Evolutionary conservation across 2,888 invertebrate genomes (phyloP).

Genomic region (Marasmarcha lunaedactyla): DNA sequence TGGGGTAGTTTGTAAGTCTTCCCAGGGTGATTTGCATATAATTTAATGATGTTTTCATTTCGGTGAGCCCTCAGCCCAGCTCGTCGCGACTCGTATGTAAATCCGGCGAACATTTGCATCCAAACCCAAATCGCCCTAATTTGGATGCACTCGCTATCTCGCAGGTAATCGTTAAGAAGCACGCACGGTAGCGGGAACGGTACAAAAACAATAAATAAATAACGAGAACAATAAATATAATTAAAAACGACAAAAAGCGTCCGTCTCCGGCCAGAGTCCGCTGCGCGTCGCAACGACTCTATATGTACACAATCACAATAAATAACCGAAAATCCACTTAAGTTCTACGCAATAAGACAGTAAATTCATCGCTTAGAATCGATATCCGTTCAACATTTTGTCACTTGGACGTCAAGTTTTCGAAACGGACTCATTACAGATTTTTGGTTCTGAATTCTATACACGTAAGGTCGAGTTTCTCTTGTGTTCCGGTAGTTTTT

Average conservation of each 20-base stretch:
- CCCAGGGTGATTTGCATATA: slow-evolving; percentile 43
- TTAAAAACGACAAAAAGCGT: slow-evolving; percentile 65
- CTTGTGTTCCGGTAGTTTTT: slow-evolving; percentile 24
- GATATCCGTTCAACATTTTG: slow-evolving; percentile 50
- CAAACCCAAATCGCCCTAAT: slow-evolving; percentile 42
- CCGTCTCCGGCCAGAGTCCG: slow-evolving; percentile 57
- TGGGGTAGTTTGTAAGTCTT: slow-evolving; percentile 14
- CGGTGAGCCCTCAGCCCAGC: slow-evolving; percentile 29
- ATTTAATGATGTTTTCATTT: slow-evolving; percentile 54
- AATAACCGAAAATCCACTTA: slow-evolving; percentile 24
- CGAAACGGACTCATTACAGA: slow-evolving; percentile 49
- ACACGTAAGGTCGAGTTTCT: slow-evolving; percentile 34
- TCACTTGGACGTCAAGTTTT: slow-evolving; percentile 51
- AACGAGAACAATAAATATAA: slow-evolving; percentile 67
- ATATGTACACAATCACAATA: slow-evolving; percentile 32
- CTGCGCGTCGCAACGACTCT: slow-evolving; percentile 53
- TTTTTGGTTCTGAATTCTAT: slow-evolving; percentile 41
- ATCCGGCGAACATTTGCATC: slow-evolving; percentile 48
- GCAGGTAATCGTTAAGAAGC: slow-evolving; percentile 52
- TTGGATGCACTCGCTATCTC: slow-evolving; percentile 59
- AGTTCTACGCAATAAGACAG: slow-evolving; percentile 10
- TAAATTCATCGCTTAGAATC: neutral
- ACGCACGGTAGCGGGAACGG: slow-evolving; percentile 58
- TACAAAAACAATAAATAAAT: slow-evolving; percentile 62
- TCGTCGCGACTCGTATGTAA: slow-evolving; percentile 49